Evolutionary conservation across 2,888 invertebrate genomes (phyloP).

Genomic region (Busseola fusca): DNA sequence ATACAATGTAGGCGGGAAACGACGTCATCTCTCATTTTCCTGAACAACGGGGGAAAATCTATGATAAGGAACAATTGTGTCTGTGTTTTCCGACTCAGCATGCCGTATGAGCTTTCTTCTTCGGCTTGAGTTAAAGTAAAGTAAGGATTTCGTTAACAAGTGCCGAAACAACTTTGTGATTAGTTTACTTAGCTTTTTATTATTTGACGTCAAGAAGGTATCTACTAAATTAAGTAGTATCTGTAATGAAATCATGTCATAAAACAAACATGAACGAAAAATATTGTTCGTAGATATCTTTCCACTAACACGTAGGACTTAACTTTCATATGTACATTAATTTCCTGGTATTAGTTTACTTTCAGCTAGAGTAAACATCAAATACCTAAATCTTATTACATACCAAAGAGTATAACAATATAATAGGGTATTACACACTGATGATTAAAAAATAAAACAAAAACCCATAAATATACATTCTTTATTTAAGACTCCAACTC

Average conservation of each 20-base stretch:
- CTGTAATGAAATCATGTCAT: background rate
- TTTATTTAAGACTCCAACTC: constrained; percentile 79
- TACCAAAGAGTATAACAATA: too few species aligned
- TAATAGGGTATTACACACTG: constrained; percentile 13
- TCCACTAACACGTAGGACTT: background rate
- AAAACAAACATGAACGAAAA: background rate
- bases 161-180: background rate
- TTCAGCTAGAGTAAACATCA: background rate
- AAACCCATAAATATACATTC: constrained; percentile 3
- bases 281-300: constrained; percentile 2
- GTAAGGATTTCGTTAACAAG: background rate
- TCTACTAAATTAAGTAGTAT: constrained; percentile 9
- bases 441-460: constrained; percentile 21
- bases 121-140: background rate
- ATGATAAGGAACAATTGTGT: background rate
- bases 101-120: background rate
- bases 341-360: too few species aligned
- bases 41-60: background rate
- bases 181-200: constrained; percentile 2
- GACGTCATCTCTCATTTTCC: constrained; percentile 16
- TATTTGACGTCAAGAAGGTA: background rate
- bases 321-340: background rate
- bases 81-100: background rate
- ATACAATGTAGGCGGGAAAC: constrained; percentile 15
- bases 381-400: too few species aligned